phyloP scores from a whole-genome alignment of 2,113 vertebrate genomes.

The Melierax canorus region DNA sequence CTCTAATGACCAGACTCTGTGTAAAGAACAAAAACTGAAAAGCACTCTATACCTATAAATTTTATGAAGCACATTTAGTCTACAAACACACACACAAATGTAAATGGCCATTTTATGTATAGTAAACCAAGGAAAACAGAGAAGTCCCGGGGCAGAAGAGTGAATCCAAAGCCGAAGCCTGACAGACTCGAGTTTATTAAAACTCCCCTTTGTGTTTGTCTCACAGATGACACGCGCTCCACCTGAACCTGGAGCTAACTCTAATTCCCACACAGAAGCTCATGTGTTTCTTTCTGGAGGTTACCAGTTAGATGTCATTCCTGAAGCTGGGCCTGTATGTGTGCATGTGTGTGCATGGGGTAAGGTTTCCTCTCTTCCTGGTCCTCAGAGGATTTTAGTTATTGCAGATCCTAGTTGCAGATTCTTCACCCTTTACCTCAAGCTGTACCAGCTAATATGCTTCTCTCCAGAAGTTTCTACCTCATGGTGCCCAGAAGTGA shows the following conservation, averaged over 20 bases:
- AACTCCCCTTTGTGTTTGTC: background rate
- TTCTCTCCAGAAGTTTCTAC: background rate
- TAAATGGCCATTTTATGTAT: background rate
- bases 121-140: background rate
- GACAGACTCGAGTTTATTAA: background rate
- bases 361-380: background rate
- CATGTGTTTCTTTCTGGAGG: background rate
- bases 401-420: background rate
- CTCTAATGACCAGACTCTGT: background rate
- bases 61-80: conserved; percentile 8
- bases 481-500: background rate
- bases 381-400: background rate
- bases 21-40: conserved; percentile 6
- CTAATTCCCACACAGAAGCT: background rate
- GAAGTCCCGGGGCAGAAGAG: background rate
- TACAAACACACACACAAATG: background rate
- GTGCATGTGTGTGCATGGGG: accelerated
- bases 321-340: background rate
- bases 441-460: background rate
- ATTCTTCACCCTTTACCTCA: background rate
- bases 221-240: accelerated
- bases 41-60: background rate
- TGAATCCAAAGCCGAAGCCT: background rate
- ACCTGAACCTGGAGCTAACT: background rate
- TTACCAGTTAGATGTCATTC: background rate